These are phyloP conservation scores for Phymastichus coffea DNA, from an alignment of 1,140 invertebrate species.

Conservation along the genomic window DNA sequence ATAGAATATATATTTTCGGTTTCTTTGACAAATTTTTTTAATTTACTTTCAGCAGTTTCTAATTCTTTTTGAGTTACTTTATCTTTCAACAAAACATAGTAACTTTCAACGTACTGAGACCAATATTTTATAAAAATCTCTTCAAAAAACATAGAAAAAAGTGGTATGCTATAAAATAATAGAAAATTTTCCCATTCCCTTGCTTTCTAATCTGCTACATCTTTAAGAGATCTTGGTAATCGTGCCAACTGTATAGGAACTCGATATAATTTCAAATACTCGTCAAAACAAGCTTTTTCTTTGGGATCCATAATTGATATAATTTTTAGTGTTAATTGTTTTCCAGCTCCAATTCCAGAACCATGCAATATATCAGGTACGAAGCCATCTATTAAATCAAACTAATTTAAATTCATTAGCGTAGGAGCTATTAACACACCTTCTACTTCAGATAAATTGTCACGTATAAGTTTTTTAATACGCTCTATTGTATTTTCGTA, in stretches of 20 bases:
- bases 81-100: not conserved
- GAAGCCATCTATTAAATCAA: slow-evolving; percentile 13
- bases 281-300: not conserved
- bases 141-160: not conserved
- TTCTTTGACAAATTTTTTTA: not conserved
- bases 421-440: not conserved
- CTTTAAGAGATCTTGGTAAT: not conserved
- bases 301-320: not conserved
- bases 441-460: not conserved
- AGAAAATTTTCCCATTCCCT: slow-evolving; percentile 8
- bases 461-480: not conserved
- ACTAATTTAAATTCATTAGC: slow-evolving; percentile 12
- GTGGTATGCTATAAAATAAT: not conserved
- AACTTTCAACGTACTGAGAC: not conserved
- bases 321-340: not conserved
- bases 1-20: not conserved
- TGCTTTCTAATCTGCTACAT: not conserved
- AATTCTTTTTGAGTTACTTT: not conserved
- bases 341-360: not conserved
- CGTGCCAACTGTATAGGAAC: not conserved
- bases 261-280: not conserved
- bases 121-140: not conserved
- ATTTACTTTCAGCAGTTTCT: not conserved
- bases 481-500: not conserved
- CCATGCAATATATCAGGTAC: slow-evolving; percentile 15